These are phyloP conservation scores for Neosalanx taihuensis DNA, from an alignment of 2,797 vertebrate genomes.

Conservation along the genomic window DNA sequence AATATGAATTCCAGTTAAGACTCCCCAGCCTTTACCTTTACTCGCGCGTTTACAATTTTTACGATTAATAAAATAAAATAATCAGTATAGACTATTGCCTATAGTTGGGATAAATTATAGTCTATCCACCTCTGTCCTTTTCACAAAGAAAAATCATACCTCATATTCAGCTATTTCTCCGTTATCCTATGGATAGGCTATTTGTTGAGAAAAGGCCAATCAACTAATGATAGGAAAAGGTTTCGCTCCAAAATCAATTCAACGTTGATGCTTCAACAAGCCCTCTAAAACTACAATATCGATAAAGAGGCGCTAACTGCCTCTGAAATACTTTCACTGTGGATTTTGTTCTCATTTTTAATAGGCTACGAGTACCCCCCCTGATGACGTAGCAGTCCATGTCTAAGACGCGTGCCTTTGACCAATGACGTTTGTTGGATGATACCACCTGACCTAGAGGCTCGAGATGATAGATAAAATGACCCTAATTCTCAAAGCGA, in stretches of 20 bases:
- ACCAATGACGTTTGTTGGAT: constrained; percentile 73
- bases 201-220: constrained; percentile 4
- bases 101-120: constrained; percentile 44
- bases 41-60: constrained; percentile 7
- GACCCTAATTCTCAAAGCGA: constrained; percentile 41
- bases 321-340: constrained; percentile 88
- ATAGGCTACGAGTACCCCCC: constrained; percentile 74
- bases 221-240: constrained; percentile 6
- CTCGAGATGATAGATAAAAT: constrained; percentile 71
- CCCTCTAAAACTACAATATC: constrained; percentile 49
- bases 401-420: constrained; percentile 90
- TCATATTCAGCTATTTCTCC: constrained; percentile 27
- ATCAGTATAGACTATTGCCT: constrained; percentile 18
- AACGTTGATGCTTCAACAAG: constrained; percentile 50
- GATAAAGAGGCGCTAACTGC: constrained; percentile 73
- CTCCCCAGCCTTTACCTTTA: constrained; percentile 3
- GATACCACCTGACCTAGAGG: constrained; percentile 77
- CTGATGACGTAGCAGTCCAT: constrained; percentile 80
- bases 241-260: constrained; percentile 16
- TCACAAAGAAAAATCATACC: constrained; percentile 68
- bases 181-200: constrained; percentile 5
- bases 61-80: constrained; percentile 30
- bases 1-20: constrained; percentile 32
- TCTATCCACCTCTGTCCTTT: constrained; percentile 43
- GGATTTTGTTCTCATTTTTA: constrained; percentile 89